Evolutionary conservation across 2,797 vertebrate genomes (phyloP).

Genomic region (Arremon brunneinucha): DNA sequence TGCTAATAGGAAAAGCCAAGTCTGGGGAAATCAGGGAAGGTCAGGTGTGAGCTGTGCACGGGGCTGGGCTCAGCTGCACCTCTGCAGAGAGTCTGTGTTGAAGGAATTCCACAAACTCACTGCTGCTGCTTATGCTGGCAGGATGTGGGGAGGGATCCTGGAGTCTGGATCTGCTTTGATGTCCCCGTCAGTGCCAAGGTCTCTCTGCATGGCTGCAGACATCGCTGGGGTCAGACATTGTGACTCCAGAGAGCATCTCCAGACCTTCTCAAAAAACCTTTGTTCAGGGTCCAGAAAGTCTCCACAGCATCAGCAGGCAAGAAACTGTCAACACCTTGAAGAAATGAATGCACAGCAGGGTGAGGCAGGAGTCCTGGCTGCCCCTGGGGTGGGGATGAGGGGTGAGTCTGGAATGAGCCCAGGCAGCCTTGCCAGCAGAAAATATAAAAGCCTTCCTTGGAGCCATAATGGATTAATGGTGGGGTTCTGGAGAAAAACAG

Average conservation of each 20-base stretch:
- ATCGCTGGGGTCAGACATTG: neutral
- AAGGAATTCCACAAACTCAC: neutral
- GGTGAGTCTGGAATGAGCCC: neutral
- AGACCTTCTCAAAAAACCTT: neutral
- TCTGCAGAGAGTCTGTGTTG: neutral
- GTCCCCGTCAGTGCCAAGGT: neutral
- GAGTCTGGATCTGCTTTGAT: fast-evolving
- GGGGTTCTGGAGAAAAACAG: neutral
- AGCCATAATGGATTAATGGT: fast-evolving
- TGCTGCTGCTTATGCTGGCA: neutral
- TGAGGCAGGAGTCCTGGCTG: neutral
- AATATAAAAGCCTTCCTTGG: neutral
- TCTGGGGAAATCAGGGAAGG: neutral
- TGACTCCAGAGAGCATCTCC: neutral
- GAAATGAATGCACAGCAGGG: neutral
- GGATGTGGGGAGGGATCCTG: neutral
- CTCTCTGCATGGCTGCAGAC: neutral
- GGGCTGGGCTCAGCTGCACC: neutral
- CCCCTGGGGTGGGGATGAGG: neutral
- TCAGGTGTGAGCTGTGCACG: neutral
- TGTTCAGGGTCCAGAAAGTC: neutral
- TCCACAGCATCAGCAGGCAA: neutral
- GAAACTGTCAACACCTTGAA: neutral
- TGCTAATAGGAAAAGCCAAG: constrained; percentile 45
- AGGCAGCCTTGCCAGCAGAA: neutral